Percentiles rank a stretch among this genome's conserved stretches.
These are phyloP conservation scores for Mastomys natalensis DNA, from an alignment of 2,113 vertebrate genomes.

Conservation along the genomic window DNA sequence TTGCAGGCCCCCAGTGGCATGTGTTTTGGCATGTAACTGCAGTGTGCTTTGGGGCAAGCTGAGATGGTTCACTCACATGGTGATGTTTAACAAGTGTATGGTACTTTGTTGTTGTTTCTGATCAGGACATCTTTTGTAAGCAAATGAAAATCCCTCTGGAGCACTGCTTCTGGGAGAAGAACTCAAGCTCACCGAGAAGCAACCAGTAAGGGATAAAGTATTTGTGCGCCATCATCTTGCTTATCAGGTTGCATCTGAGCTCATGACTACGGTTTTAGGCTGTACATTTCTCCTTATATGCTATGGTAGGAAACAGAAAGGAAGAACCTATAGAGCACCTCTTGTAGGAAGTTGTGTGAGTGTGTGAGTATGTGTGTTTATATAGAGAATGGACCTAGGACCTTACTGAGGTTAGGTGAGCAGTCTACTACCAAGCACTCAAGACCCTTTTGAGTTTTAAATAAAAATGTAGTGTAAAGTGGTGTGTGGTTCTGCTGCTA, in stretches of 20 bases:
- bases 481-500: not conserved
- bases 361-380: not conserved
- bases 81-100: too few relatives aligned
- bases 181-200: not conserved
- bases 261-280: too few relatives aligned
- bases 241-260: not conserved
- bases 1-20: not conserved
- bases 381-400: not conserved
- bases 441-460: not conserved
- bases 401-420: not conserved
- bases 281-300: not conserved
- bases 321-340: not conserved
- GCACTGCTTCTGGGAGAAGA: not conserved
- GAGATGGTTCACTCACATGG: not conserved
- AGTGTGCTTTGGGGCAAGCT: not conserved
- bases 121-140: not conserved
- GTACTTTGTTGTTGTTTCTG: not conserved
- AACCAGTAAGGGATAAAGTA: not conserved
- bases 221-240: not conserved
- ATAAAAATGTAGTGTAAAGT: not conserved
- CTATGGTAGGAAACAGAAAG: not conserved
- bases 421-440: not conserved
- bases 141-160: not conserved
- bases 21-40: not conserved
- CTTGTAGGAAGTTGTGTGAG: not conserved